Evolutionary conservation across 2,797 vertebrate species (phyloP).

Genomic region (Rhyacichthys aspro): DNA sequence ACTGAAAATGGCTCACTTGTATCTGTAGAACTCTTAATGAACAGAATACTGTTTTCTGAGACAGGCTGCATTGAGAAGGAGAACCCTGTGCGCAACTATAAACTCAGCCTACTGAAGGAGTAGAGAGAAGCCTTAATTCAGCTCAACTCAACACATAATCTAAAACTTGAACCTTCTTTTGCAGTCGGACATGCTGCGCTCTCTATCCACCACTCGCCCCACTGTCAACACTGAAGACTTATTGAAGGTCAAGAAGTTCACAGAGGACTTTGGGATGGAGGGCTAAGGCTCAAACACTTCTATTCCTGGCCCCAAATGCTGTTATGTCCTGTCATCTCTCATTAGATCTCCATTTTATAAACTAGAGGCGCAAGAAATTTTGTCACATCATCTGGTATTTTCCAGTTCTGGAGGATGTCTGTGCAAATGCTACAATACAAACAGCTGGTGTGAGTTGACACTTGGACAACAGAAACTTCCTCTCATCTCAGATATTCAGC

Average conservation of each 20-base stretch:
- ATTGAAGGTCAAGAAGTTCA: conserved; percentile 96
- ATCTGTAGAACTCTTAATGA: no score
- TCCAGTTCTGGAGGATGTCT: conserved; percentile 36
- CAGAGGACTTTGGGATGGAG: conserved; percentile 97
- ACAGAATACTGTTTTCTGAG: no score
- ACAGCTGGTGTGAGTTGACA: conserved; percentile 34
- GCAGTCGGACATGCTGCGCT: conserved; percentile 96
- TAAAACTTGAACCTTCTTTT: neutral
- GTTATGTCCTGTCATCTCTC: conserved; percentile 29
- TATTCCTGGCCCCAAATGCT: conserved; percentile 7
- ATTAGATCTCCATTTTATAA: neutral
- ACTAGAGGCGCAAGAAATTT: neutral
- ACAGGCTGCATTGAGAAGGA: no score
- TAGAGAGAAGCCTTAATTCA: no score
- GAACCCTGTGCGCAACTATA: no score
- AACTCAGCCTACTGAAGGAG: no score
- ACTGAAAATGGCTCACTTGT: no score
- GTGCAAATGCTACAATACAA: conserved; percentile 40
- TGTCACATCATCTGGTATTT: conserved; percentile 6
- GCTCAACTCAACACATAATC: no score
- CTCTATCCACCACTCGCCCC: conserved; percentile 92
- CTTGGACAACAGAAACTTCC: conserved; percentile 37
- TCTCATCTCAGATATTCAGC: conserved; percentile 24
- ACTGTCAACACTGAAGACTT: conserved; percentile 94
- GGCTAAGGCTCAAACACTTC: conserved; percentile 75